Base-by-base conservation (phyloP, 2,113 vertebrate species). In the Leptobrachium ailaonicum region DNA sequence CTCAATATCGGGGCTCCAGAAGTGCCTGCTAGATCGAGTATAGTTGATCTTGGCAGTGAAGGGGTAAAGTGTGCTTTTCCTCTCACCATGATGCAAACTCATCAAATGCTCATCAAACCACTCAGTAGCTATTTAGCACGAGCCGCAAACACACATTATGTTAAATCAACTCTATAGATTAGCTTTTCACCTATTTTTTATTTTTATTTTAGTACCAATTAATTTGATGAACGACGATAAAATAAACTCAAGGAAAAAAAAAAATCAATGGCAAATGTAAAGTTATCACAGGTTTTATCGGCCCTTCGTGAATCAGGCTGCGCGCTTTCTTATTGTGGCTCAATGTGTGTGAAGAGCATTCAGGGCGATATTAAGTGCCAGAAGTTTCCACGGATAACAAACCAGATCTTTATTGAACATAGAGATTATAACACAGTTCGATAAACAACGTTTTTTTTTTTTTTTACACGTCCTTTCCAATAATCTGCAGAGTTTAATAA, bases 351-450 rank as follows among this genome's bases (percentile, higher is more conserved):
- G 56, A 60, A 60, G 56, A 60, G 13, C 56, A 60, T 60, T 60
- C 56, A 60, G 56, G 56, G 56, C 56, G 11, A 60, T 60, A 14
- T 60, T 60, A 60, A 60, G 56, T 60, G 56, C 56, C 56, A 60
- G 56, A 14, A 60, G 56, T 60, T 60, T 60, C 10, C 56, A 60
- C 56, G 56, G 56, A 60, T 60, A 60, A 60, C 56, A 60, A 60
- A 60, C 56, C 13, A 14, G 13, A 60, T 60, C 56, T 60, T 60
- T 60, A 60, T 60, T 60, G 56, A 60, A 60, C 10, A 12, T 12
- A 14, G 11, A 14, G 56, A 60, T 60, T 60, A 60, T 60, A 60
- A 13, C 56, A 60, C 3, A 14, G 56, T 12, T 60, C 56, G 13
- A 60, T 14, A 60, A 60, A 60, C 56, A 60, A 60, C 56, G 13